Percentiles rank a stretch among this genome's conserved stretches.
phyloP scores from a whole-genome alignment of 2,888 invertebrate species.

The Nemurella pictetii region DNA sequence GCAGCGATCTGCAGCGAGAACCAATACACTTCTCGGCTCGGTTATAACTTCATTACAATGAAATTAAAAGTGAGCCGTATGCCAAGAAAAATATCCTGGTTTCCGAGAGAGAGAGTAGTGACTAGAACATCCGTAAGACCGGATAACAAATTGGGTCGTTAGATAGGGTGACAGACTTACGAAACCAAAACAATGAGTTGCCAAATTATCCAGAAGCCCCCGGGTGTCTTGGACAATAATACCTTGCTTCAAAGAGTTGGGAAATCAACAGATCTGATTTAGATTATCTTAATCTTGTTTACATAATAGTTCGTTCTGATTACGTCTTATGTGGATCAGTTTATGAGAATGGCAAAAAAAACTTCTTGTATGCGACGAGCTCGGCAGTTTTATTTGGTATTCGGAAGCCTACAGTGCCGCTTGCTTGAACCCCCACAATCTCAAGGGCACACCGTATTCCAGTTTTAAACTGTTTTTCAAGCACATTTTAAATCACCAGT shows the following conservation, averaged over 20 bases:
- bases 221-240: background rate
- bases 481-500: too few species aligned
- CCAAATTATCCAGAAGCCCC: slow-evolving; percentile 19
- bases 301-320: background rate
- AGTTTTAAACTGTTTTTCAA: too few species aligned
- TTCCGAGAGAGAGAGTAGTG: background rate
- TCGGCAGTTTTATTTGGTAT: too few species aligned
- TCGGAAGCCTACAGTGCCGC: background rate
- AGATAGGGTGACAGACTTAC: slow-evolving; percentile 1
- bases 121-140: background rate
- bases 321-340: background rate
- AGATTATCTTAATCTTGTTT: slow-evolving; percentile 19
- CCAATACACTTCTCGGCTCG: too few species aligned
- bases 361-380: too few species aligned
- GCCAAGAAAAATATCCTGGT: background rate
- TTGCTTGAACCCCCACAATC: background rate
- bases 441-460: too few species aligned
- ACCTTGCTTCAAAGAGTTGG: background rate
- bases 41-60: background rate
- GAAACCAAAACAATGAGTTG: slow-evolving; percentile 27
- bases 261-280: slow-evolving; percentile 13
- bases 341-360: background rate
- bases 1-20: too few species aligned
- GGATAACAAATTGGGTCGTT: slow-evolving; percentile 27
- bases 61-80: background rate